A percentile compares a stretch with the other conserved stretches of the same genome.
phyloP scores from a whole-genome alignment of 1,140 invertebrate genomes.

The Probaryconus sp. region DNA sequence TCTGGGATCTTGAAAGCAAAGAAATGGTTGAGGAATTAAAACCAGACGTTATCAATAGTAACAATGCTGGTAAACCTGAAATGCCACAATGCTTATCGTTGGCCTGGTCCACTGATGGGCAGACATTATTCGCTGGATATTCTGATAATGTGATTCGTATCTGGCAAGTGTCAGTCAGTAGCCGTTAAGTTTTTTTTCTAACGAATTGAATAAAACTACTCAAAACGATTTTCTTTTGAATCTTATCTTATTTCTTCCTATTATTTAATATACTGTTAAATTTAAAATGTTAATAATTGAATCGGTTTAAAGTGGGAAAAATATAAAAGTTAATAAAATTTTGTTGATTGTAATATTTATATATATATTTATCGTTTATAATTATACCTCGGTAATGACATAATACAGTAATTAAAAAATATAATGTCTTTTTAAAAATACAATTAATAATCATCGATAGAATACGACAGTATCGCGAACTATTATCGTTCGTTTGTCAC shows the following conservation, averaged over 20 bases:
- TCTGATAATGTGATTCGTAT: conserved; percentile 99
- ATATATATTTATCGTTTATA: conserved; percentile 62
- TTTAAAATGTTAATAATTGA: no score
- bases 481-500: conserved; percentile 54
- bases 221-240: no score
- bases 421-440: conserved; percentile 75
- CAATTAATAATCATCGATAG: conserved; percentile 67
- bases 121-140: conserved; percentile 99
- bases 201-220: conserved; percentile 59
- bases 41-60: conserved; percentile 91
- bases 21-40: conserved; percentile 99
- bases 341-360: no score
- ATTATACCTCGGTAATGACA: conserved; percentile 65
- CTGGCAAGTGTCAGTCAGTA: conserved; percentile 96
- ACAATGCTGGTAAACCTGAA: conserved; percentile 89
- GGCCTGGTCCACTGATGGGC: conserved; percentile 99
- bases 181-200: conserved; percentile 80
- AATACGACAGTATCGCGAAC: conserved; percentile 60
- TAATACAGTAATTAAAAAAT: conserved; percentile 78
- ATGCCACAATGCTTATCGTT: conserved; percentile 97
- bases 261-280: no score
- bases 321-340: no score
- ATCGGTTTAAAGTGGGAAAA: no score
- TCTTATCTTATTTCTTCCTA: no score
- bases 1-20: conserved; percentile 99